phyloP scores from a whole-genome alignment of 2,113 vertebrate species.

The Sterna hirundo region DNA sequence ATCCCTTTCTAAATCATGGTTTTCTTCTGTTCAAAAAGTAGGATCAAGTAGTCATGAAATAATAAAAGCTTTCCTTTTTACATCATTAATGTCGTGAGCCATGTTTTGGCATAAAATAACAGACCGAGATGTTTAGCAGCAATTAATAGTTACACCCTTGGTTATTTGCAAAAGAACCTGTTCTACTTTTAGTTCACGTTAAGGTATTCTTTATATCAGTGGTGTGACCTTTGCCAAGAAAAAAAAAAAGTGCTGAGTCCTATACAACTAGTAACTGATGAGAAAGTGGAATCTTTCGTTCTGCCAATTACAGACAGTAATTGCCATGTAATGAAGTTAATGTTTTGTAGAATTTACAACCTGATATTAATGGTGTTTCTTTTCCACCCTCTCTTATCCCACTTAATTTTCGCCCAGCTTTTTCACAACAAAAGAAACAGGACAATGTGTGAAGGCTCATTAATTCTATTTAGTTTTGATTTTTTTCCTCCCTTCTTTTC shows the following conservation, averaged over 20 bases:
- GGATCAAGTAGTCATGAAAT: background rate
- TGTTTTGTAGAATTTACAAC: slow-evolving; percentile 91
- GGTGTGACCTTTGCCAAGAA: slow-evolving; percentile 83
- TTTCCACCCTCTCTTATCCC: slow-evolving; percentile 62
- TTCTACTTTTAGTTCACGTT: slow-evolving; percentile 41
- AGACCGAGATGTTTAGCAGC: background rate
- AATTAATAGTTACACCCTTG: slow-evolving; percentile 55
- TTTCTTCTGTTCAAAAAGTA: background rate
- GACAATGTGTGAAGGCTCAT: slow-evolving; percentile 83
- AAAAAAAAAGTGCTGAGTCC: slow-evolving; percentile 76
- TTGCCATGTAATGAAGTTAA: slow-evolving; percentile 92
- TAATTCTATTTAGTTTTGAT: slow-evolving; percentile 81
- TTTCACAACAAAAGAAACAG: slow-evolving; percentile 79
- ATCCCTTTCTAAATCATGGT: background rate
- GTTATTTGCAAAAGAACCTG: slow-evolving; percentile 22
- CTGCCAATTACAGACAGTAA: slow-evolving; percentile 82
- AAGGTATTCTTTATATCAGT: slow-evolving; percentile 66
- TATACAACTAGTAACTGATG: slow-evolving; percentile 74
- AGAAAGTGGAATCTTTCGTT: slow-evolving; percentile 81
- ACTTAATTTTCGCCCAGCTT: slow-evolving; percentile 72
- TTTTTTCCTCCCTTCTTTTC: slow-evolving; percentile 64
- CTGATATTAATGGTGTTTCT: slow-evolving; percentile 76
- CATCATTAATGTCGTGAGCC: background rate
- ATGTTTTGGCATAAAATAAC: background rate
- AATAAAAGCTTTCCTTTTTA: background rate